A percentile compares a stretch with the other conserved stretches of the same genome.
Evolutionary conservation across 2,797 vertebrate genomes (phyloP).

Genomic region (Danio albolineatus): DNA sequence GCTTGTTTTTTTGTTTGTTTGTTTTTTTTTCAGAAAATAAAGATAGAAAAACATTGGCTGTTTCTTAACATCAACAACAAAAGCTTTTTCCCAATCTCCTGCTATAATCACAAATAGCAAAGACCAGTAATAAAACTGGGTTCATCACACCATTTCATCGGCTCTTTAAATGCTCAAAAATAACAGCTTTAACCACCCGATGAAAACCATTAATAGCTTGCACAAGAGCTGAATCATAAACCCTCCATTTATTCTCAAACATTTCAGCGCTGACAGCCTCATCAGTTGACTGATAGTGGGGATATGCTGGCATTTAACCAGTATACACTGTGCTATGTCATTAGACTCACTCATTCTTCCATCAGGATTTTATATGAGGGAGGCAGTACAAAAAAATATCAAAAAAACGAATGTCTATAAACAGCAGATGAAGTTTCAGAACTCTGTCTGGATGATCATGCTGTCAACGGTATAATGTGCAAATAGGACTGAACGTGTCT

Average conservation of each 20-base stretch:
- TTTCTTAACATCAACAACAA: too few species aligned
- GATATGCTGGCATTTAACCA: conserved; percentile 22
- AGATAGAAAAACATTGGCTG: too few species aligned
- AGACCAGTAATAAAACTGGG: too few species aligned
- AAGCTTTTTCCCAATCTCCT: too few species aligned
- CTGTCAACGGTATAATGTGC: neutral
- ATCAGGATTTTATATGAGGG: neutral
- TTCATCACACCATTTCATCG: too few species aligned
- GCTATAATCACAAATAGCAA: too few species aligned
- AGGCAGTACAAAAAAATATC: neutral
- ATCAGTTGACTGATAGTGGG: conserved; percentile 14
- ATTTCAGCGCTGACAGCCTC: conserved; percentile 13
- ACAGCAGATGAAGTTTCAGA: conserved; percentile 12
- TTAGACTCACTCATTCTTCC: conserved; percentile 12
- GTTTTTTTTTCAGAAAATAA: too few species aligned
- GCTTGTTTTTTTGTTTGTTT: too few species aligned
- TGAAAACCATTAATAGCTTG: conserved; percentile 23
- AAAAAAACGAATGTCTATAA: neutral
- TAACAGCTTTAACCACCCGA: conserved; percentile 7
- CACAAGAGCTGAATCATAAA: conserved; percentile 12
- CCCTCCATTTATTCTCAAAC: conserved; percentile 19
- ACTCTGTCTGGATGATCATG: conserved; percentile 7
- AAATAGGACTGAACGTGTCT: neutral
- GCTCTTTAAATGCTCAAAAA: conserved; percentile 6
- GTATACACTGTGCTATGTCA: conserved; percentile 5